Evolutionary conservation across 2,888 invertebrate genomes (phyloP).

Genomic region (Apamea epomidion): DNA sequence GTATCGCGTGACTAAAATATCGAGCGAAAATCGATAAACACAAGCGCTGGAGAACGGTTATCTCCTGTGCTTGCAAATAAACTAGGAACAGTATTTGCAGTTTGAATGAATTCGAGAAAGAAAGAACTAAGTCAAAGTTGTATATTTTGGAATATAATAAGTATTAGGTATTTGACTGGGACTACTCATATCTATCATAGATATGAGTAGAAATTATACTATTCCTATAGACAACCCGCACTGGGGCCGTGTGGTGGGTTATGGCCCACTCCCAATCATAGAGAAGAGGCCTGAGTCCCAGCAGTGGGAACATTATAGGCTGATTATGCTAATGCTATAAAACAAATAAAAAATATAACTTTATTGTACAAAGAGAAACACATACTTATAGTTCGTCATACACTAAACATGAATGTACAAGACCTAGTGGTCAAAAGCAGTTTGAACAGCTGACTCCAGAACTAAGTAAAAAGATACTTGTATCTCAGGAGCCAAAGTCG

Average conservation of each 20-base stretch:
- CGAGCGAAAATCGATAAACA: conserved; percentile 71
- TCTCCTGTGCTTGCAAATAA: conserved; percentile 30
- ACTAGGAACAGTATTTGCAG: not conserved
- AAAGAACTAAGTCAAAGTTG: too few species aligned
- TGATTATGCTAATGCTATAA: not conserved
- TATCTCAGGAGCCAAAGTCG: not conserved
- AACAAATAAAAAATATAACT: not conserved
- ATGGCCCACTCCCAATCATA: not conserved
- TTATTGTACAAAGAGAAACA: not conserved
- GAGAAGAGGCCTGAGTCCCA: not conserved
- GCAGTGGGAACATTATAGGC: too few species aligned
- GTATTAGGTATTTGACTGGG: not conserved
- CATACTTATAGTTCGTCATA: not conserved
- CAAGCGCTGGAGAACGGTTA: conserved; percentile 38
- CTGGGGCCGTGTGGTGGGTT: not conserved
- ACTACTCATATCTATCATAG: too few species aligned
- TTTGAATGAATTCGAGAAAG: not conserved
- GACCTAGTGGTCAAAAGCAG: not conserved
- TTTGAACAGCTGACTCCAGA: not conserved
- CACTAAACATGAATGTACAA: too few species aligned
- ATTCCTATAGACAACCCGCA: not conserved
- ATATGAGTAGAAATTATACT: not conserved
- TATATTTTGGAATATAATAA: too few species aligned
- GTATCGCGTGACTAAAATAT: conserved; percentile 75
- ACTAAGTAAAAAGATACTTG: not conserved